A percentile compares a stretch with the other conserved stretches of the same genome.
Evolutionary conservation across 1,140 invertebrate species (phyloP).

Genomic region (Saccostrea glomerata): DNA sequence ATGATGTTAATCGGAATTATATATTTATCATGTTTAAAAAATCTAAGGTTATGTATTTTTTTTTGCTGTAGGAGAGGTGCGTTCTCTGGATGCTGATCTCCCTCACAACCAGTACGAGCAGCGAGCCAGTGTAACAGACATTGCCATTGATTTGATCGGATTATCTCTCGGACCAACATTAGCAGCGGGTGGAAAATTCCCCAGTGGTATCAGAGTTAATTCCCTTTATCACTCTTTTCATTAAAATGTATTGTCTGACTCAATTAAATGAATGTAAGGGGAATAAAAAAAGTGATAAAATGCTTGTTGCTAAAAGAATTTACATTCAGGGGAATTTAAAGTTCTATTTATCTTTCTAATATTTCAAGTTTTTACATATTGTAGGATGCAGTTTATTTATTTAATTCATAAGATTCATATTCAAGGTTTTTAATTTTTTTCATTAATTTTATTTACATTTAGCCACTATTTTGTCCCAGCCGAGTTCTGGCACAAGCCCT

Average conservation of each 20-base stretch:
- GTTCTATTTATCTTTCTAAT: neutral
- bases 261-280: neutral
- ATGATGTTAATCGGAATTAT: no score
- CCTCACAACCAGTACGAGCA: constrained; percentile 67
- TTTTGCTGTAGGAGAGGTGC: neutral
- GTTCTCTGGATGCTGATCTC: constrained; percentile 58
- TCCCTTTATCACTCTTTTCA: neutral
- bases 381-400: neutral
- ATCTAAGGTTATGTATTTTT: neutral
- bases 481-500: constrained; percentile 67
- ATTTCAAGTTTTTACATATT: neutral
- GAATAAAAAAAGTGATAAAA: no score
- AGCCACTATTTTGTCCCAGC: constrained; percentile 73
- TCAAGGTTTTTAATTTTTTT: no score
- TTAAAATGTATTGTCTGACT: neutral
- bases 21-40: no score
- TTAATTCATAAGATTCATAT: neutral
- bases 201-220: constrained; percentile 63
- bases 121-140: constrained; percentile 66
- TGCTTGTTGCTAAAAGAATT: neutral
- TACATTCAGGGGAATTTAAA: neutral
- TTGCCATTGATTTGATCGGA: constrained; percentile 73
- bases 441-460: constrained; percentile 40
- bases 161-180: constrained; percentile 65
- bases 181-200: constrained; percentile 65